Base-by-base conservation (phyloP, 2,888 invertebrate genomes). In the Acheta domesticus region DNA sequence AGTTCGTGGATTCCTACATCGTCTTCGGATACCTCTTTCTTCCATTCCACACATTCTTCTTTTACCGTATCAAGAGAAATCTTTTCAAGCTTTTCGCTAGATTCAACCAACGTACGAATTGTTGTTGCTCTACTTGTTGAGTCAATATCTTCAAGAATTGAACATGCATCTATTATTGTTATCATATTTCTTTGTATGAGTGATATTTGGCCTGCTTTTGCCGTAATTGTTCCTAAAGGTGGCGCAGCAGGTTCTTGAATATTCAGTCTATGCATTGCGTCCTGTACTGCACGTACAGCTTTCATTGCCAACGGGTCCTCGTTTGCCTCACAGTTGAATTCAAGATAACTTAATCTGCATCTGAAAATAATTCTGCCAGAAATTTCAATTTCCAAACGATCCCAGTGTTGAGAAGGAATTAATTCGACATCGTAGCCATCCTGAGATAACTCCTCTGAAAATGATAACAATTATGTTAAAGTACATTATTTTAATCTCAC, bases 331-430 rank as follows among this genome's bases (percentile, higher is more conserved):
- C 62, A 62, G n/a, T 62, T 62, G n/a, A 19, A 62, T 62, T 62
- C 62, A n/a, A 62, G 62, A n/a, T 19, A 62, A 62, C 62, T 62
- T 11, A 62, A n/a, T n/a, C 62, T 14, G n/a, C 62, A 62, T 19
- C 16, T 62, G 62, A 62, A 62, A n/a, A 62, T 62, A 12, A 19
- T 62, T 62, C 62, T 14, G 4, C 62, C 62, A 62, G 62, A 14
- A 14, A 62, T n/a, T 62, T 62, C 62, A 62, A 62, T n/a, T 62
- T 62, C 62, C 62, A 62, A 62, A 4, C 62, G 62, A 62, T 62
- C 62, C 62, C 62, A 62, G n/a, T 62, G 62, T 62, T 62, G 62
- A 62, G 62, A 62, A 62, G 62, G 62, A n/a, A 62, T n/a, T 14
- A 62, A n/a, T 62, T 62, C 16, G 62, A 62, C 62, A 62, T 62